A percentile compares a stretch with the other conserved stretches of the same genome.
phyloP scores from a whole-genome alignment of 2,113 vertebrate species.

The Jacana jacana region DNA sequence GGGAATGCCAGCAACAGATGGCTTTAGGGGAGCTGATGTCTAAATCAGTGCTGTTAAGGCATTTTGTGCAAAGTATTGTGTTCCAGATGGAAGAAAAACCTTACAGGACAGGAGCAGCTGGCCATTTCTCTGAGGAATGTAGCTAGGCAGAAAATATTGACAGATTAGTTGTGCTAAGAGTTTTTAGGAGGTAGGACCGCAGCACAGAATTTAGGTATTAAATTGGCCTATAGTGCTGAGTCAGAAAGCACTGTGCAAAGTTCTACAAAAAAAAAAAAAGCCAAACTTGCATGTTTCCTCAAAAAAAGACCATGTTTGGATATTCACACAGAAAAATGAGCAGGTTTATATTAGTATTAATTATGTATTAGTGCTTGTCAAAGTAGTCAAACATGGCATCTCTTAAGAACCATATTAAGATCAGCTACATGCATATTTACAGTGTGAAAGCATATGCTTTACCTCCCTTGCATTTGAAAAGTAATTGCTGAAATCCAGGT shows the following conservation, averaged over 20 bases:
- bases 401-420: not conserved
- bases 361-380: not conserved
- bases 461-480: not conserved
- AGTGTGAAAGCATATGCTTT: not conserved
- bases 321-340: not conserved
- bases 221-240: not conserved
- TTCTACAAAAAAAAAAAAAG: not conserved
- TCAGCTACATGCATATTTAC: not conserved
- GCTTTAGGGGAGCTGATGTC: not conserved
- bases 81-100: not conserved
- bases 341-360: too few species aligned
- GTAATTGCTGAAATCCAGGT: not conserved
- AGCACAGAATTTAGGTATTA: not conserved
- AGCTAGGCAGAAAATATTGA: constrained; percentile 1
- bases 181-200: not conserved
- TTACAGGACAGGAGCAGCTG: not conserved
- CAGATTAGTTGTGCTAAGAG: not conserved
- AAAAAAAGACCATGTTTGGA: not conserved
- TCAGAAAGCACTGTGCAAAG: not conserved
- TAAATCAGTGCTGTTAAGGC: not conserved
- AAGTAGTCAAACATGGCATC: not conserved
- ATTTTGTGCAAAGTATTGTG: not conserved
- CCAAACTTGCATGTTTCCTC: not conserved
- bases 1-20: not conserved
- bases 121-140: not conserved